Percentiles rank a stretch among this genome's conserved stretches.
Conservation (phyloP, 1,140 invertebrate species). For the Diorhabda carinulata region DNA sequence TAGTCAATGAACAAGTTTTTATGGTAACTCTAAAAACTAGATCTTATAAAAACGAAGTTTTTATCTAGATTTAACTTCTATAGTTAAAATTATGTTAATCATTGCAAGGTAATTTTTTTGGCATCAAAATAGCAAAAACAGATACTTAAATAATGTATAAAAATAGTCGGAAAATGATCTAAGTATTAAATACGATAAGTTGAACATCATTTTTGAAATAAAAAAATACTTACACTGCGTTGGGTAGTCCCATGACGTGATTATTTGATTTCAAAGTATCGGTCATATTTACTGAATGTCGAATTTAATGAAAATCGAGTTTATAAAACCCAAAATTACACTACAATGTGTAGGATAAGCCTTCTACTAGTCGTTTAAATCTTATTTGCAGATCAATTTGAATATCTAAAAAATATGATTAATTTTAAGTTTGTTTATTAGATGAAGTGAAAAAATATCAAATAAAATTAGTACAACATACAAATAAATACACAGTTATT, state of each 20-base stretch:
- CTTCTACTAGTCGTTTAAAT: neutral
- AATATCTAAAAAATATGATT: constrained; percentile 4
- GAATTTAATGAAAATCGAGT: constrained; percentile 37
- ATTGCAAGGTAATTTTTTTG: too few relatives aligned
- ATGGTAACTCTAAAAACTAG: too few relatives aligned
- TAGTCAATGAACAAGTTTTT: too few relatives aligned
- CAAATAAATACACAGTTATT: neutral
- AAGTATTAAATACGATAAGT: too few relatives aligned
- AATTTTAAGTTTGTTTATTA: neutral
- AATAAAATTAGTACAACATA: neutral
- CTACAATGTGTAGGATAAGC: constrained; percentile 42
- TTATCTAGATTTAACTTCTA: too few relatives aligned
- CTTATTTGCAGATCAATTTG: neutral
- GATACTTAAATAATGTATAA: neutral
- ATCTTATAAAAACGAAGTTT: too few relatives aligned
- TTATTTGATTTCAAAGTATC: constrained; percentile 46
- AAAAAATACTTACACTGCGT: constrained; percentile 43
- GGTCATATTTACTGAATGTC: constrained; percentile 44
- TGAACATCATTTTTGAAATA: neutral
- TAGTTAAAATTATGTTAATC: too few relatives aligned
- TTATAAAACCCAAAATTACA: constrained; percentile 44
- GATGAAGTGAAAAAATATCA: neutral
- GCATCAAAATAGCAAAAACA: constrained; percentile 1
- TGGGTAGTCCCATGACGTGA: constrained; percentile 42
- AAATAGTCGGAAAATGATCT: too few relatives aligned